Evolutionary conservation across 2,888 invertebrate genomes (phyloP).

Genomic region (Chrysodeixis includens): DNA sequence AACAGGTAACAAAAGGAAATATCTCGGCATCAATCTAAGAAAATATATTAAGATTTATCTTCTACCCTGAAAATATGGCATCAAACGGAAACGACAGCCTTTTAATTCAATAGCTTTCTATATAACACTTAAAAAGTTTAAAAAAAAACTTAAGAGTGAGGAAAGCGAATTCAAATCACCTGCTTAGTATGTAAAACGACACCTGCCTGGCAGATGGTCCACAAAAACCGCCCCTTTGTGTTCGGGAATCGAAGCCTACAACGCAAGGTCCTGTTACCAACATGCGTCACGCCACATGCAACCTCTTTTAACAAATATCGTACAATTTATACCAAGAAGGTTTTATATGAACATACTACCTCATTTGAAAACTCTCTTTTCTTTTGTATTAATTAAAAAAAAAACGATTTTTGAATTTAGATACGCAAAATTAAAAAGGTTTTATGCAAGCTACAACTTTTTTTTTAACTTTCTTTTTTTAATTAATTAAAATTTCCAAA

Average conservation of each 20-base stretch:
- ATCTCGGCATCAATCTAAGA: conserved; percentile 17
- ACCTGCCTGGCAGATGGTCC: conserved; percentile 86
- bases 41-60: conserved; percentile 7
- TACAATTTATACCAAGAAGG: neutral
- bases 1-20: neutral
- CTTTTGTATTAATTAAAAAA: no score
- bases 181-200: conserved; percentile 84
- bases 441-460: no score
- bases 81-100: conserved; percentile 40
- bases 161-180: conserved; percentile 83
- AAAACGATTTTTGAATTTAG: no score
- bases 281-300: conserved; percentile 20
- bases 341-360: neutral
- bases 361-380: no score
- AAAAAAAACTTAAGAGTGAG: conserved; percentile 58
- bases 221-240: conserved; percentile 68
- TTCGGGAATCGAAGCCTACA: conserved; percentile 64
- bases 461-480: conserved; percentile 24
- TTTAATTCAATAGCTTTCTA: conserved; percentile 45
- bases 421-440: no score
- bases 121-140: conserved; percentile 52
- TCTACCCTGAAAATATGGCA: conserved; percentile 14
- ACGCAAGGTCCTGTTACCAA: conserved; percentile 30
- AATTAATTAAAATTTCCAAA: conserved; percentile 7
- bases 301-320: neutral